Conservation (phyloP, 1,140 invertebrate species). For the Apis mellifera region DNA sequence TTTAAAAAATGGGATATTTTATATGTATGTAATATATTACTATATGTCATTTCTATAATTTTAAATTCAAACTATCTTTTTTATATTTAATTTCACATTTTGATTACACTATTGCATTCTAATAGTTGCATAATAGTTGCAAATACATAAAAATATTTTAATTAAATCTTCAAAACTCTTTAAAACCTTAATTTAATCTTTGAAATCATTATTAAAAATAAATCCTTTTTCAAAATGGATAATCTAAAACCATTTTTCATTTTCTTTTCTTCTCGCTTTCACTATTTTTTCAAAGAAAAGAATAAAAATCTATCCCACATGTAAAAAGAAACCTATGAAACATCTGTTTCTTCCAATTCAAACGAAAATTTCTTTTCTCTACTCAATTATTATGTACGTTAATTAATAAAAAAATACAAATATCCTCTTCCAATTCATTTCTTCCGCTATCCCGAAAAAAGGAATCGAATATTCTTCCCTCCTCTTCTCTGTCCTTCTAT, state of each 20-base stretch:
- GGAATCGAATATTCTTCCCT: background rate
- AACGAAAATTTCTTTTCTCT: slow-evolving; percentile 23
- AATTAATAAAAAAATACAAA: slow-evolving; percentile 37
- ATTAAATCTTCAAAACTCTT: no score
- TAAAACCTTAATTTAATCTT: no score
- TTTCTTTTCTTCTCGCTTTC: background rate
- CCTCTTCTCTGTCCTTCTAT: background rate
- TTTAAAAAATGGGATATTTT: no score
- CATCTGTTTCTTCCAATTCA: background rate
- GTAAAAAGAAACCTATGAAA: background rate
- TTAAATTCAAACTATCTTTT: no score
- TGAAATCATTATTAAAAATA: background rate
- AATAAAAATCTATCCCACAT: background rate
- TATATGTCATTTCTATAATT: no score
- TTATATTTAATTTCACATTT: no score
- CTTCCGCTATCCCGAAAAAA: background rate
- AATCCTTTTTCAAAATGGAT: background rate
- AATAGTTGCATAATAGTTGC: no score
- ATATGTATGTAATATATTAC: no score
- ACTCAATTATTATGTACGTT: slow-evolving; percentile 33
- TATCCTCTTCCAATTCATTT: slow-evolving; percentile 27
- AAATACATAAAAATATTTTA: no score
- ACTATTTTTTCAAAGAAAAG: background rate
- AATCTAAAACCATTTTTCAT: background rate
- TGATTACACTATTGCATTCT: no score